Base-by-base conservation (phyloP, 2,888 invertebrate species). In the Hyppa rectilinea region DNA sequence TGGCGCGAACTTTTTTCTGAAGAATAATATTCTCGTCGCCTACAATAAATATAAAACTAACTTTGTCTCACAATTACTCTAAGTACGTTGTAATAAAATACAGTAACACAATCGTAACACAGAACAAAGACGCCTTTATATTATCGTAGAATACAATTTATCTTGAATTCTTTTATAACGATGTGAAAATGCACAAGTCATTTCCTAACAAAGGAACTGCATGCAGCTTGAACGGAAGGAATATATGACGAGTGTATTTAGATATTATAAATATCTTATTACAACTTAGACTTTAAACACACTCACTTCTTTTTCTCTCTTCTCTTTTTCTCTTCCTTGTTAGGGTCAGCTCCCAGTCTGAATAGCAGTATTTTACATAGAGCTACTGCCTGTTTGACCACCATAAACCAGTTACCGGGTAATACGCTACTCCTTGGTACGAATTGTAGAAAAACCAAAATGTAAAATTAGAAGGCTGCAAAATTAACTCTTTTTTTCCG, bases 51-150 rank as follows among this genome's bases (percentile, higher is more conserved):
- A 31, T 26, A 49, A n/a, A 77, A 59, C 7, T 5, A 56, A 47
- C 10, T 53, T 38, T 12, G 14, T 52, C 26, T 34, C 9, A 52
- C 38, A 55, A 55, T 36, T 58, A 61, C 36, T 49, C 31, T 71
- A n/a, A n/a, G n/a, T n/a, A n/a, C n/a, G n/a, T 34, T 50, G 71
- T 80, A 59, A 62, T 50, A 80, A 66, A 80, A 73, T 31, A 38
- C 31, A 71, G 60, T n/a, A 75, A 40, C 52, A 59, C 50, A 56
- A 61, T 47, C 23, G 38, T 26, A 62, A 23, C 29, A 45, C 34
- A 65, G 40, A 60, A 72, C 50, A 73, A 78, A 78, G 62, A 71
- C 40, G 36, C 26, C 52, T 75, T 62, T 43, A 53, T 63, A 63
- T 78, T 55, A 55, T 72, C 31, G 63, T 49, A 34, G 31, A 55